phyloP scores from a whole-genome alignment of 2,113 vertebrate species.

The Percopsis transmontana region DNA sequence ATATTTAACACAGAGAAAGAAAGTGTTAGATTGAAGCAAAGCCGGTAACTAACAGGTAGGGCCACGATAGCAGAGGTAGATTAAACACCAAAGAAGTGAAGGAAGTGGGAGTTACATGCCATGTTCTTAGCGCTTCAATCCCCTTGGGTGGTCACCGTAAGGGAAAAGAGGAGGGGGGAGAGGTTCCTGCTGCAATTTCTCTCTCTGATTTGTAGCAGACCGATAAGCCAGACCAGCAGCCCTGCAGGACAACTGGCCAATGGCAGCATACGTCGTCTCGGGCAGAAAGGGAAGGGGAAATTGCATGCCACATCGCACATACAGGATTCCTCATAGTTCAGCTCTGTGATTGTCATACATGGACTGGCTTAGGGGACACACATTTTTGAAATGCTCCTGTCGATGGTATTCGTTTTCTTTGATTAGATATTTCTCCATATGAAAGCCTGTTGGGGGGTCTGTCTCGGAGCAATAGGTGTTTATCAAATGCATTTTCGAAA shows the following conservation, averaged over 20 bases:
- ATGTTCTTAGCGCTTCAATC: constrained; percentile 52
- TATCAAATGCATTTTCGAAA: constrained; percentile 48
- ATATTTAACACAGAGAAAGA: too few species aligned
- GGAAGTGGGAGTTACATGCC: constrained; percentile 47
- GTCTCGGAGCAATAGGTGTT: constrained; percentile 41
- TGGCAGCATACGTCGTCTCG: constrained; percentile 30
- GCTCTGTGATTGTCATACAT: constrained; percentile 62
- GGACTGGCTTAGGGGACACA: constrained; percentile 59
- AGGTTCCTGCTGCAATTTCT: constrained; percentile 62
- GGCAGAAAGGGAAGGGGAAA: constrained; percentile 29
- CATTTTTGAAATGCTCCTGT: constrained; percentile 49
- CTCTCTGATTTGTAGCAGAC: constrained; percentile 64
- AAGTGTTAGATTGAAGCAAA: too few species aligned
- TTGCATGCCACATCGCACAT: constrained; percentile 17
- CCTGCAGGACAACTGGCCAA: constrained; percentile 66
- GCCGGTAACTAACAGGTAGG: too few species aligned
- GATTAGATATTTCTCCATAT: constrained; percentile 64
- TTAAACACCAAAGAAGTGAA: constrained; percentile 21
- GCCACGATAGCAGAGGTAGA: constrained; percentile 9
- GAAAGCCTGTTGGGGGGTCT: constrained; percentile 40
- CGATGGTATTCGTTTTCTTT: constrained; percentile 54
- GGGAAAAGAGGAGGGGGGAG: constrained; percentile 40
- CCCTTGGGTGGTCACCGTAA: constrained; percentile 50
- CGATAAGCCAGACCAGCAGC: constrained; percentile 55
- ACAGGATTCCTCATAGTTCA: constrained; percentile 32